Base-by-base conservation (phyloP, 2,113 vertebrate species). In the Sinocyclocheilus anshuiensis region DNA sequence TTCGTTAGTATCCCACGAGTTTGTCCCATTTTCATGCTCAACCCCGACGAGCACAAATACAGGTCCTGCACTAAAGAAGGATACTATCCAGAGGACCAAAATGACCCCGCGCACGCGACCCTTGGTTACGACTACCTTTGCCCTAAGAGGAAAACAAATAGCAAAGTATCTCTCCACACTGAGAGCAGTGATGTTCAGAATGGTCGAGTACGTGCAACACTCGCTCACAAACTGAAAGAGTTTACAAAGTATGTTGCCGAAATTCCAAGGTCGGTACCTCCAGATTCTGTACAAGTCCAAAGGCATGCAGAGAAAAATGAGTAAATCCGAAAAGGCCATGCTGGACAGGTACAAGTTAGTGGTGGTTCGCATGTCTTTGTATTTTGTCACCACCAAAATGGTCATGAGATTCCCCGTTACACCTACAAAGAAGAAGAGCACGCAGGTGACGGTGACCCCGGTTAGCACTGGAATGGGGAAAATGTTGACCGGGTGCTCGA, bases 161-260 rank as follows among this genome's bases (percentile, higher is more conserved):
- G 97, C 98, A 1, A 99, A 92, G 92, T 99, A 99, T 33, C 98
- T 94, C 94, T 99, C 97, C 91, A 97, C 96, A 13, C 97, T 99
- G 63, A 99, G 94, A 7, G 98, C 98, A 0, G 98, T 99, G 94
- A 99, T 99, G 93, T 95, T 97, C 87, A 99, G 96, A 91, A 98
- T 98, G 77, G 97, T 97, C 91, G 97, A 97, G 89, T 99, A 99
- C 16, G 98, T 99, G 92, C 97, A 97, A 50, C 97, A 96, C 92
- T 99, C 98, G 57, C 97, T 98, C 88, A 99, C 93, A 57, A 98
- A 99, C 94, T 97, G 97, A 90, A 99, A 99, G 86, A 99, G 96
- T 93, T 99, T 99, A 92, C 98, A 99, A 67, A 98, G 96, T 77
- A 95, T 92, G 76, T 96, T 95, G 1, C 98, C 98, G 0, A 99